These are phyloP conservation scores for Paramormyrops hopkinsi DNA, from an alignment of 2,797 vertebrate species.

Conservation along the genomic window DNA sequence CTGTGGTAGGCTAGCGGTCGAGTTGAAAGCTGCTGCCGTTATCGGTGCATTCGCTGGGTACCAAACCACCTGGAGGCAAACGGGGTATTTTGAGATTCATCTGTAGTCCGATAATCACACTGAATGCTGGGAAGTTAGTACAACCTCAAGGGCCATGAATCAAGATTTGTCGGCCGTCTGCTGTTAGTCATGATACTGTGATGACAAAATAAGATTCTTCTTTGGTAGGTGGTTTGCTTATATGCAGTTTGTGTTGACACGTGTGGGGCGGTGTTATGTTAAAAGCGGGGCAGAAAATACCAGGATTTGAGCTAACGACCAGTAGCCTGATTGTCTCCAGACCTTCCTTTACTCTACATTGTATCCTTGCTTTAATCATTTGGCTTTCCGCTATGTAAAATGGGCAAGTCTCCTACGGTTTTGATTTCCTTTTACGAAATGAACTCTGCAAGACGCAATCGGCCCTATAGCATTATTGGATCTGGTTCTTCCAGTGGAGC, in stretches of 20 bases:
- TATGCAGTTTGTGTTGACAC: neutral
- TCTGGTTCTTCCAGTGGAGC: neutral
- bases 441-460: neutral
- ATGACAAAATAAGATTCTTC: neutral
- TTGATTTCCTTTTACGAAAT: neutral
- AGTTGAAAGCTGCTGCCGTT: neutral
- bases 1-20: neutral
- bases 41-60: neutral
- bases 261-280: neutral
- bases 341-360: neutral
- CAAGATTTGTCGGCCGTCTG: neutral
- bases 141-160: neutral
- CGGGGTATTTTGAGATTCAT: neutral
- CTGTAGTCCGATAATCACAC: neutral
- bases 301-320: neutral
- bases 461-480: neutral
- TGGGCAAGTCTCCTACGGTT: neutral
- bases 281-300: neutral
- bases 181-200: neutral
- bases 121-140: neutral
- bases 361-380: neutral
- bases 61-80: neutral
- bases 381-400: neutral
- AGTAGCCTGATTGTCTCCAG: conserved; percentile 5
- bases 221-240: neutral